Evolutionary conservation across 2,888 invertebrate species (phyloP), one percentile per base, ranked within the genome.

Genomic region (Aproaerema taeniolella): DNA sequence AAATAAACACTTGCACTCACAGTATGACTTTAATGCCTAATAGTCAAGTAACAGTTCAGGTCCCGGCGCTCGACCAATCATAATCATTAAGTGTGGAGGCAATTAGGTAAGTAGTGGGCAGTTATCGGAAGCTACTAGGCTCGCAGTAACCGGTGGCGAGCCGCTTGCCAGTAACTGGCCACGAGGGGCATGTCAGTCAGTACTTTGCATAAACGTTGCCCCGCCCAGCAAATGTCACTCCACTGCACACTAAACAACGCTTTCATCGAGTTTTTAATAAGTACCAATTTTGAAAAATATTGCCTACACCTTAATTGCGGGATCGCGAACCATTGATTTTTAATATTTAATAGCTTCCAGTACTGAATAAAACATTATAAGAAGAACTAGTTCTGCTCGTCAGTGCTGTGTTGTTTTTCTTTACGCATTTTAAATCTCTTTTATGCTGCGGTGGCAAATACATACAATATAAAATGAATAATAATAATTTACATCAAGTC

Each of bases 61-160:
- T 29, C 24, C 30, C 35, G 38, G 34, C 34, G 39, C 17, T 50
- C 43, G 46, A 48, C 66, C 70, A 72, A 69, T 73, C 66, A 71
- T 72, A 59, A 62, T 68, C 58, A 71, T 74, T 68, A 71, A 54
- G 56, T 54, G 62, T 55, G 54, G 60, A 56, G 45, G 68, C 70
- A 69, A 72, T 75, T 69, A 73, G 55, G 73, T 71, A 75, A 72
- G 69, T 69, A 73, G 58, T 58, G 58, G 63, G 60, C 63, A 67
- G 55, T 51, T 53, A 58, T 58, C 58, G 53, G 58, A 57, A 55
- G 58, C 56, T 51, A 33, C 37, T 37, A 20, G 29, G n/a, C 8
- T 26, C 2, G 26, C 26, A 26, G 26, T n/a, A n/a, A 33, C 33
- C 33, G 28, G 37, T 16, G 14, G 26, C 8, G 8, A 5, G 26